Evolutionary conservation across 2,797 vertebrate genomes (phyloP).

Genomic region (Myotis daubentonii): DNA sequence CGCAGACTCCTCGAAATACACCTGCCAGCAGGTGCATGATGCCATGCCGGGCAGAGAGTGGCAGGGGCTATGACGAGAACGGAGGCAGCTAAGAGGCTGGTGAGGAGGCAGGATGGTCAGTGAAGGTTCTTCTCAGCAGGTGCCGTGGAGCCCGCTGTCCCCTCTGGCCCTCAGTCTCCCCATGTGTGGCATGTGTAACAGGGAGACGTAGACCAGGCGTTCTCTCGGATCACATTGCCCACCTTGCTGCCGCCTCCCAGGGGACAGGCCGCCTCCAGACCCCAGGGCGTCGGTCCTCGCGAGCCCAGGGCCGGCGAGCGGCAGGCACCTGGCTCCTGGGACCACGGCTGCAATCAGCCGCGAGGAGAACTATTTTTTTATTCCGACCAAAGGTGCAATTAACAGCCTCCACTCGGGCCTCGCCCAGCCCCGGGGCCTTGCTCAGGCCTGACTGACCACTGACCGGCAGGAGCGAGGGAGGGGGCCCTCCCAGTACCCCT

Average conservation of each 20-base stretch:
- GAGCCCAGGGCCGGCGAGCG: background rate
- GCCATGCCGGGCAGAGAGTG: rapidly evolving
- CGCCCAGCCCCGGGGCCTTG: slow-evolving; percentile 74
- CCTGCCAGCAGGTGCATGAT: rapidly evolving
- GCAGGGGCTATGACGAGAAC: rapidly evolving
- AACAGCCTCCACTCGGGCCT: slow-evolving; percentile 87
- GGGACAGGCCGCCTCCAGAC: background rate
- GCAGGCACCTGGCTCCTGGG: slow-evolving; percentile 8
- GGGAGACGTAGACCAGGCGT: background rate
- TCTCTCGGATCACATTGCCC: background rate
- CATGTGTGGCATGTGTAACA: rapidly evolving
- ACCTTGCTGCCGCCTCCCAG: background rate
- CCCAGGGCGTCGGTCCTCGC: rapidly evolving
- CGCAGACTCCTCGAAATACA: background rate
- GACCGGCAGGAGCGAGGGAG: slow-evolving; percentile 71
- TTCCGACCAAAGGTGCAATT: slow-evolving; percentile 92
- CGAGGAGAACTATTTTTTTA: slow-evolving; percentile 85
- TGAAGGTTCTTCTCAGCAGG: background rate
- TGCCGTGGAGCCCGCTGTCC: rapidly evolving
- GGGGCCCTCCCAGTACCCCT: slow-evolving; percentile 75
- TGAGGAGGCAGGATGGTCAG: background rate
- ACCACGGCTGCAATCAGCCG: background rate
- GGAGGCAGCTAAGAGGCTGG: rapidly evolving
- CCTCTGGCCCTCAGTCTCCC: background rate
- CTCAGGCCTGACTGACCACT: slow-evolving; percentile 64